These are phyloP conservation scores for Anguilla anguilla DNA, from an alignment of 2,797 vertebrate genomes.

Conservation along the genomic window DNA sequence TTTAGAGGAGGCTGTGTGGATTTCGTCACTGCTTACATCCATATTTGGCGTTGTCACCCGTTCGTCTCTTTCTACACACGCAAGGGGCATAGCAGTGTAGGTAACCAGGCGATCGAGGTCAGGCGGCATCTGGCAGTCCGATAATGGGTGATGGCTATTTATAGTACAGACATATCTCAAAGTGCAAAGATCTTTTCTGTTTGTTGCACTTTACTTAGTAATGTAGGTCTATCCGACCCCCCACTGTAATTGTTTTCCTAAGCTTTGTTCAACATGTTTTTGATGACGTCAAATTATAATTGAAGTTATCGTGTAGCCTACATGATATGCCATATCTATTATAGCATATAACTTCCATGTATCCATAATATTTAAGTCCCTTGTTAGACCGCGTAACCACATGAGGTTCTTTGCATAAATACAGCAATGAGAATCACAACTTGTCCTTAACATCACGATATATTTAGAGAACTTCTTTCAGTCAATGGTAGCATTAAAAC, in stretches of 20 bases:
- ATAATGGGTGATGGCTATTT: constrained; percentile 29
- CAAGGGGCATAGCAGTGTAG: constrained; percentile 26
- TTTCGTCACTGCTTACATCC: constrained; percentile 60
- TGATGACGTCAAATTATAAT: background rate
- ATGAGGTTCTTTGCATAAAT: background rate
- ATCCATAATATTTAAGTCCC: background rate
- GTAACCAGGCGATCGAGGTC: constrained; percentile 61
- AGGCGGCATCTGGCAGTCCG: constrained; percentile 48
- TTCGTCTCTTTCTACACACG: constrained; percentile 40
- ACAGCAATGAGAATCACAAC: background rate
- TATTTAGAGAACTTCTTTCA: background rate
- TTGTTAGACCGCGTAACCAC: background rate
- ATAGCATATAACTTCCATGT: background rate
- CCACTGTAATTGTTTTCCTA: background rate
- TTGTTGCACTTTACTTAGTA: background rate
- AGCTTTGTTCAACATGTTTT: background rate
- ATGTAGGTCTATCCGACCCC: background rate
- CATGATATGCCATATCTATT: background rate
- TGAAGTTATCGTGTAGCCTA: background rate
- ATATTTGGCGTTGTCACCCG: constrained; percentile 70
- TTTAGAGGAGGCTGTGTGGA: constrained; percentile 31
- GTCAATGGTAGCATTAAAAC: background rate
- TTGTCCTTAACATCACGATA: background rate
- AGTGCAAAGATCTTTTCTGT: background rate
- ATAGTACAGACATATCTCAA: constrained; percentile 28